Evolutionary conservation across 2,888 invertebrate genomes (phyloP), one percentile per base, ranked within the genome.

Genomic region (Pimpla rufipes): DNA sequence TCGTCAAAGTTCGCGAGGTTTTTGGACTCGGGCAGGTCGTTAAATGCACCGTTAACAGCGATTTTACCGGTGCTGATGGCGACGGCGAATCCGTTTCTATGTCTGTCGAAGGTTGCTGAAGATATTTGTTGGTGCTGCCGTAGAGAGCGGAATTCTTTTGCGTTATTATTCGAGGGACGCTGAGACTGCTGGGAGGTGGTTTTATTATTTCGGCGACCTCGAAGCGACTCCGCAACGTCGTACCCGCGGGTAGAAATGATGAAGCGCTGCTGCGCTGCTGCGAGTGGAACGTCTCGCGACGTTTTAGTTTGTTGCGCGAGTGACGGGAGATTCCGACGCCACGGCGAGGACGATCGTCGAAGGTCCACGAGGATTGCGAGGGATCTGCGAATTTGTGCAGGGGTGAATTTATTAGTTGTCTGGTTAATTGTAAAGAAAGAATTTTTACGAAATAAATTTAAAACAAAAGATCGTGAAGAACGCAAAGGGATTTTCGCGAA

Each of bases 61-160:
- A 77, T 21, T 77, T 83, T 7, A 10, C n/a, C 8, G 55, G 21
- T 37, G 29, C 64, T 7, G 59, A 52, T 3, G 50, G 42, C 23
- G 23, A 35, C 3, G 50, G 42, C 23, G 23, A 35, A 1, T 55
- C 55, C 23, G 50, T 7, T 1, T 35, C 55, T 0, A 55, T 29
- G 0, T 37, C 35, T 18, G 18, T 29, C 11, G 42, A 18, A 0
- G 42, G 35, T 8, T 66, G 83, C 21, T 75, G 82, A 11, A 95
- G 92, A 89, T 95, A 95, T 87, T 94, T 95, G 42, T 47, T 80
- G 23, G 94, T 94, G 90, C 95, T 95, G 16, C 93, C 93, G 84
- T 93, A 93, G 37, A 93, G 87, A 7, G 87, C 89, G 88, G 92
- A 94, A 90, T 85, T 92, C 82, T 55, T 93, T 64, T 89, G 92